phyloP scores from a whole-genome alignment of 2,797 vertebrate species.

The Capromys pilorides region DNA sequence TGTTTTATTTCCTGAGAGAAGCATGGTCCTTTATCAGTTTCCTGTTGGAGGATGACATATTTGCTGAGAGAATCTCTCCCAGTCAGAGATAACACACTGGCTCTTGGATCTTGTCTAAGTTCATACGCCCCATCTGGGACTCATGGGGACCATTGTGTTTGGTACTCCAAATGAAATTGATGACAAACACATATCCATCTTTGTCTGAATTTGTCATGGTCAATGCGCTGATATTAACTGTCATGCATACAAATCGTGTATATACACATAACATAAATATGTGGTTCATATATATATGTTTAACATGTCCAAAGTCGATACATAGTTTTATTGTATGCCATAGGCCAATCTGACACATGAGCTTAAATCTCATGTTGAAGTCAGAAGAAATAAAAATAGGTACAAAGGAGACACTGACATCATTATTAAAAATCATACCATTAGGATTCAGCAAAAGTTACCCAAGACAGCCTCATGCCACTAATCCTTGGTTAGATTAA shows the following conservation, averaged over 20 bases:
- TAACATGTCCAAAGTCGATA: too few relatives aligned
- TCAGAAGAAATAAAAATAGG: too few relatives aligned
- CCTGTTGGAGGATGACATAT: too few relatives aligned
- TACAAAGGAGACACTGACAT: not conserved
- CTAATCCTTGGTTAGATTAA: too few relatives aligned
- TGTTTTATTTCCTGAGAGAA: too few relatives aligned
- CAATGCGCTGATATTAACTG: not conserved
- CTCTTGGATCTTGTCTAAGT: not conserved
- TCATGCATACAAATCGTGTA: not conserved
- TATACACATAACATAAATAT: not conserved
- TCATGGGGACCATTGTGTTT: not conserved
- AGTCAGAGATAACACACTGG: not conserved
- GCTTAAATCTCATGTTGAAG: too few relatives aligned
- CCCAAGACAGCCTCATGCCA: too few relatives aligned
- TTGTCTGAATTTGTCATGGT: not conserved
- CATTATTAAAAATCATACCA: too few relatives aligned
- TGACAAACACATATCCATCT: not conserved
- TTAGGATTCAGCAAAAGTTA: too few relatives aligned
- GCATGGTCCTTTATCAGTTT: too few relatives aligned
- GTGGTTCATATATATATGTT: not conserved
- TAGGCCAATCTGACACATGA: not conserved
- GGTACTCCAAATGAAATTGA: too few relatives aligned
- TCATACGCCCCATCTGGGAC: not conserved
- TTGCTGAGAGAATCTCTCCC: too few relatives aligned
- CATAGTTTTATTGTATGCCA: not conserved